Percentiles rank a stretch among this genome's conserved stretches.
Evolutionary conservation across 2,888 invertebrate genomes (phyloP).

Genomic region (Poecilobothrus nobilitatus): DNA sequence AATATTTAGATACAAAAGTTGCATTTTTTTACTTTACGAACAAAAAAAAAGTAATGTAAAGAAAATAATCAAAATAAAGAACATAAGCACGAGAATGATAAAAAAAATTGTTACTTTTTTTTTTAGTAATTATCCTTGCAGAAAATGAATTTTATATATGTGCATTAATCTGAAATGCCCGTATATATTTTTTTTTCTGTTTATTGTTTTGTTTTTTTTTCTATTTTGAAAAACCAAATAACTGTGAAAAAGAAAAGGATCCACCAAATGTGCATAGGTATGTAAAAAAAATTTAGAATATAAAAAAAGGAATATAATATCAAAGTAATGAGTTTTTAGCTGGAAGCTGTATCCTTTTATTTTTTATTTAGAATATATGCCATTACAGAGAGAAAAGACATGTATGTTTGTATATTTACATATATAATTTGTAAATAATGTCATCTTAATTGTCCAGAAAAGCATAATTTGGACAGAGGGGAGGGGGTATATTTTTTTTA

Average conservation of each 20-base stretch:
- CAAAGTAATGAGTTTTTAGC: not conserved
- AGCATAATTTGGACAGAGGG: not conserved
- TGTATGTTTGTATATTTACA: not conserved
- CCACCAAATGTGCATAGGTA: not conserved
- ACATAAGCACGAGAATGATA: not conserved
- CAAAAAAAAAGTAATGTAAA: too few relatives aligned
- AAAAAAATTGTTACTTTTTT: not conserved
- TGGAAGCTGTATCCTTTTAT: not conserved
- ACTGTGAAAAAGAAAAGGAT: not conserved
- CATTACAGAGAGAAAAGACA: not conserved
- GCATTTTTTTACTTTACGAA: not conserved
- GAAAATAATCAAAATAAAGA: not conserved
- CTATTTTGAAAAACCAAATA: not conserved
- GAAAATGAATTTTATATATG: conserved; percentile 1
- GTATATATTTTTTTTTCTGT: not conserved
- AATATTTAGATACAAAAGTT: not conserved
- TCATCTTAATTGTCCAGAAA: conserved; percentile 4
- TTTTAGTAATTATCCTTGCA: conserved; percentile 1
- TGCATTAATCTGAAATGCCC: not conserved
- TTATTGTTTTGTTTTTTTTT: not conserved
- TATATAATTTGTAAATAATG: conserved; percentile 2
- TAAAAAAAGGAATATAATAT: not conserved
- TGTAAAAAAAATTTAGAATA: not conserved
- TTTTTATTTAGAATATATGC: not conserved
- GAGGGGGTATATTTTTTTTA: not conserved